Evolutionary conservation across 1,140 invertebrate genomes (phyloP), one percentile per base, ranked within the genome.

Genomic region (Acyrthosiphon pisum): DNA sequence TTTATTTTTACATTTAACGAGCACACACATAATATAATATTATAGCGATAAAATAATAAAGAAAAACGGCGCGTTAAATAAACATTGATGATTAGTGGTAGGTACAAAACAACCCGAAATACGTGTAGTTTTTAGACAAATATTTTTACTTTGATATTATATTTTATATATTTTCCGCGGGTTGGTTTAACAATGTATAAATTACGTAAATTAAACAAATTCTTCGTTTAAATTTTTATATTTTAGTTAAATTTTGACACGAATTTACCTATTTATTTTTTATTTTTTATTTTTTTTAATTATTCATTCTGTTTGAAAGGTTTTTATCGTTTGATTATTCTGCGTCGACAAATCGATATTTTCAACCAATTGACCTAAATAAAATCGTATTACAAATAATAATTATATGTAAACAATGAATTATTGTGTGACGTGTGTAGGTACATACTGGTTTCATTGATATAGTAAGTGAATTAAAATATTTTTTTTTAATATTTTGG

Each of bases 1-100:
- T 76, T 76, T 76, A 76, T 76, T 76, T 76, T 76, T 76, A 76
- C n/a, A 76, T 76, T 76, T 76, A 76, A 76, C 60, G 60, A 76
- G 60, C 60, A 76, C 60, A 30, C 60, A 76, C 60, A 18, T 76
- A n/a, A 76, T 76, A n/a, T 76, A 18, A 76, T 76, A 35, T 76
- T 76, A n/a, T n/a, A n/a, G 60, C 60, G 14, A 76, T 76, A n/a
- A 18, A 76, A 76, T n/a, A 76, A 76, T 76, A 76, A 76, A 76
- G 60, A 76, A 76, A 76, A n/a, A 76, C 11, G 4, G 4, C 60
- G 60, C n/a, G 30, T 3, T 76, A 76, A 76, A 76, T 76, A 76
- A 76, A 76, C 60, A 68, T 68, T 68, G 60, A n/a, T n/a, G 14
- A 35, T 76, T 76, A 76, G 11, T n/a, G n/a, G 14, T n/a, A 76